Base-by-base conservation (phyloP, 2,888 invertebrate genomes). In the Aporophyla nigra region DNA sequence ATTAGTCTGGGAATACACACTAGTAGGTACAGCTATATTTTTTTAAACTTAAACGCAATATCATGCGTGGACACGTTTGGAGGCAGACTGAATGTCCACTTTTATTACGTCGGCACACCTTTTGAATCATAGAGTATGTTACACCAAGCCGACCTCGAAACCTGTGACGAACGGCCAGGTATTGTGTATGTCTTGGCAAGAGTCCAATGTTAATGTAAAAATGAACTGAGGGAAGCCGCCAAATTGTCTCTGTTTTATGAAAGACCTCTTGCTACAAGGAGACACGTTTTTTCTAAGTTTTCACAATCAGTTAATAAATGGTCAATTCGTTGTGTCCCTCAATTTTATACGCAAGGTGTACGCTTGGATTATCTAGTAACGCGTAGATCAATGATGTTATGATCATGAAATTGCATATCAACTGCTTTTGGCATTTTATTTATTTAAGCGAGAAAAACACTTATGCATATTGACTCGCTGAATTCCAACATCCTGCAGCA, bases 131-230 rank as follows among this genome's bases (percentile, higher is more conserved):
- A 84, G 58, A 76, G 54, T 78, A 85, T 75, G 84, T 83, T 77
- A 85, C 81, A 79, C 77, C 62, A 80, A 72, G 69, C 70, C 86
- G 92, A 89, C 95, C 94, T 94, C 92, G 90, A 89, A 89, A 89
- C 87, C 89, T 89, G 91, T 92, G 92, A 92, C 90, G 92, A 90
- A 90, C 84, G 79, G 84, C 77, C 91, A 93, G 91, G 92, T 92
- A 93, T 90, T 91, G 91, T 92, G 86, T 90, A 88, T 88, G 74
- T 82, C 73, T 92, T 95, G 96, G 95, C 95, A 91, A 75, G 63
- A 80, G 69, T 90, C 95, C 95, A 96, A 94, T 89, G 88, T 88
- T 90, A 89, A 89, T 88, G 87, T 91, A 91, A 93, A 93, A 93
- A 92, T 89, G 81, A 86, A 85, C 85, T 59, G 76, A 77, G 82